Evolutionary conservation across 1,140 invertebrate species (phyloP).

Genomic region (Dendroctonus ponderosae): DNA sequence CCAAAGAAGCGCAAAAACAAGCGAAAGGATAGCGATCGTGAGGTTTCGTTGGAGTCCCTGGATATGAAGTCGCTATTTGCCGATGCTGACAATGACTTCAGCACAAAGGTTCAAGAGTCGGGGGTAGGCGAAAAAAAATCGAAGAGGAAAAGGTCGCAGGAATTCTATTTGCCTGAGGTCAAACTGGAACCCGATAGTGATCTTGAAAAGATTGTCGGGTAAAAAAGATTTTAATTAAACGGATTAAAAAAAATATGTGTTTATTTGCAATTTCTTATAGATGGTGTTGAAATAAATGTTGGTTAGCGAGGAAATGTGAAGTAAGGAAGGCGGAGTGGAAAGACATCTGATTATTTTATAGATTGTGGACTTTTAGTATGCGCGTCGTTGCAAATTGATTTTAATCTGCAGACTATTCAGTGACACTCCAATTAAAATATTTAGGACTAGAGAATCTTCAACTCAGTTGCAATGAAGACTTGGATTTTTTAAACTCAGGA

Average conservation of each 20-base stretch:
- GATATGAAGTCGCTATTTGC: constrained; percentile 8
- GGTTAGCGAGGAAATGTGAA: too few relatives aligned
- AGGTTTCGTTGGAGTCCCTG: constrained; percentile 6
- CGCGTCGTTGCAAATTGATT: too few relatives aligned
- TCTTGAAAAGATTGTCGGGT: constrained; percentile 1
- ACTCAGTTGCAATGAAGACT: too few relatives aligned
- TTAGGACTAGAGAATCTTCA: too few relatives aligned
- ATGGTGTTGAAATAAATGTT: too few relatives aligned
- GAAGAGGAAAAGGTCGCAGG: background rate
- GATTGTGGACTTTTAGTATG: too few relatives aligned
- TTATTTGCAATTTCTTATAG: background rate
- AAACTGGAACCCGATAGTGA: constrained; percentile 17
- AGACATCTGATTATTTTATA: too few relatives aligned
- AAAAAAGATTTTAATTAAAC: background rate
- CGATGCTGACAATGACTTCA: background rate
- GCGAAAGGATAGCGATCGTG: background rate
- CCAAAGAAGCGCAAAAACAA: constrained; percentile 6
- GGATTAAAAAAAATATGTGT: background rate
- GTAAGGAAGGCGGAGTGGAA: too few relatives aligned
- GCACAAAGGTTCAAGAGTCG: background rate
- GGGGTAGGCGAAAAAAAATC: background rate
- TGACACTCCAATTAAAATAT: too few relatives aligned
- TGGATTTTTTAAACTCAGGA: too few relatives aligned
- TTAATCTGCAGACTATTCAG: too few relatives aligned
- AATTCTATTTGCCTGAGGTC: background rate